Base-by-base conservation (phyloP, 1,140 invertebrate genomes). In the Drosophila littoralis region DNA sequence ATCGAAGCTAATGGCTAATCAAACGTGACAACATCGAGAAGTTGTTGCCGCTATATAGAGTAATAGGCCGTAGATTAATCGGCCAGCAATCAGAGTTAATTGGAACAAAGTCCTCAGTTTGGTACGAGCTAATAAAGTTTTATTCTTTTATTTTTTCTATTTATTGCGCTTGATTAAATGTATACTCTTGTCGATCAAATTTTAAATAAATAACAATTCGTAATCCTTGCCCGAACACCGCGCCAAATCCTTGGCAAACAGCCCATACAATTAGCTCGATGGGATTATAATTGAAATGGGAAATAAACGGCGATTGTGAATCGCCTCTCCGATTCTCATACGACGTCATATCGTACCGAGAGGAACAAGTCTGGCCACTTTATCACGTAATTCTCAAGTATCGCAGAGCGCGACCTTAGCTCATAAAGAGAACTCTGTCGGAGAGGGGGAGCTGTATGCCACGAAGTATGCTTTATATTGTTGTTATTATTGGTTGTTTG, bases 321-420 rank as follows among this genome's bases (percentile, higher is more conserved):
- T 63, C 48, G 17, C 15, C 48, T 33, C 59, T 52, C 0, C 22
- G 63, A 70, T 70, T 46, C 48, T 43, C 48, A 52, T 2, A 48
- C 43, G 33, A 13, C 52, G 33, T 35, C 3, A 52, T 12, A 28
- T 45, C 48, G 17, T 55, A 48, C 5, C 57, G 48, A 46, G 51
- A 67, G 70, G 69, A 79, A 79, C 79, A 48, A 58, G 69, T 72
- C 54, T 58, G 72, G 59, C 83, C 83, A 88, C 83, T 88, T 88
- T 15, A 88, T 88, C 83, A 88, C 83, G 83, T 86, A 88, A 57
- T 83, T 67, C 50, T 88, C 66, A 71, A 86, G 83, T 82, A 79
- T 71, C 58, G 65, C 71, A 54, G 13, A 42, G 72, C 54, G 15
- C 42, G 51, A 40, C 58, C 58, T 38, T 48, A 46, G 46, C 66